Evolutionary conservation across 2,797 vertebrate genomes (phyloP), one percentile per base, ranked within the genome.

Genomic region (Lophotriccus pileatus): DNA sequence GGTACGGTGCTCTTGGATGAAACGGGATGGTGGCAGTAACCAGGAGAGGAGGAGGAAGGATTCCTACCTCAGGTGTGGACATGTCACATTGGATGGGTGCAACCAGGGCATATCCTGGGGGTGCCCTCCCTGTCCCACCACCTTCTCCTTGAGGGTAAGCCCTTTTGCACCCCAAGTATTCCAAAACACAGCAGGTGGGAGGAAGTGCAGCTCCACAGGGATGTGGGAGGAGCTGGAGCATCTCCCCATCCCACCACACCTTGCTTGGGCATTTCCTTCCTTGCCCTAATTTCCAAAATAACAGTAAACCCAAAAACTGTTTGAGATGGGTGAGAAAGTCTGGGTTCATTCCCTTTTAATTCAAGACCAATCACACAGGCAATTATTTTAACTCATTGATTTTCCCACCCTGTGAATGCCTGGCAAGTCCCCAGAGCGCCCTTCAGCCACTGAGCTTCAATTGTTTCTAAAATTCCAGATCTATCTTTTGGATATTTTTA

Each of bases 401-500:
- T 74, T 58, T 5, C 2, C 2, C 34, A 58, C 34, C 3, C 50
- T 12, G 2, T 10, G 14, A 69, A 34, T 41, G 15, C 62, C 56
- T 2, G 1, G 44, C 59, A 36, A 36, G 32, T 74, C 88, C 63
- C 70, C 5, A 7, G 52, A 67, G 74, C 0, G 1, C 36, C 59
- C 69, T 78, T 94, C 2, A 0, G 3, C 46, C 2, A 6, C 63
- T 10, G 4, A 87, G 52, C 56, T 92, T 82, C 83, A 87, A 82
- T 83, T 87, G 80, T 94, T 94, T 84, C 60, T 74, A 39, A 93
- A 94, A 78, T 89, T 94, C 20, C 41, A 91, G 37, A 79, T 87
- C 74, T 68, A 87, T 87, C 78, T 90, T 82, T 63, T 77, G 78
- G 86, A 56, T 87, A 76, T 89, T 90, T 96, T 95, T 80, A 94